Evolutionary conservation across 2,797 vertebrate species (phyloP).

Genomic region (Apogon hyalosoma): DNA sequence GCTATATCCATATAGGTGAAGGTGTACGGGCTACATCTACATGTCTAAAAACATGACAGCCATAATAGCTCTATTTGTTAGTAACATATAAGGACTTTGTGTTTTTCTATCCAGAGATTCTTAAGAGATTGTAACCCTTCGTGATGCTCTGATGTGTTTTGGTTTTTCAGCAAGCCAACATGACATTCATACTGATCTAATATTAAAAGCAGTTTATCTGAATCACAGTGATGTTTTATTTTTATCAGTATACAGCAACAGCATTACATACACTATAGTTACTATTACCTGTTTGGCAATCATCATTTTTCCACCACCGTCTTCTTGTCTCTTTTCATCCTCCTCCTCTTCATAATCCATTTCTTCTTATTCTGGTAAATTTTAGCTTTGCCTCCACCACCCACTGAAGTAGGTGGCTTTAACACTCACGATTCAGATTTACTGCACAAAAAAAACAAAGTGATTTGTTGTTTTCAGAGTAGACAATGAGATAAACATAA

Average conservation of each 20-base stretch:
- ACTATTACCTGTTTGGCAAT: neutral
- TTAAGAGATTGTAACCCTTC: neutral
- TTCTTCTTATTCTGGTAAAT: conserved; percentile 32
- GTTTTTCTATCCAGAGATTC: neutral
- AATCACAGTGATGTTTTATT: neutral
- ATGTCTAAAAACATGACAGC: too few species aligned
- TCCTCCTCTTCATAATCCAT: conserved; percentile 26
- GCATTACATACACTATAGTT: neutral
- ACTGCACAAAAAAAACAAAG: conserved; percentile 17
- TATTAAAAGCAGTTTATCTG: neutral
- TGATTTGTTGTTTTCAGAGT: neutral
- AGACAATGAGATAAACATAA: conserved; percentile 11
- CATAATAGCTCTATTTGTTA: too few species aligned
- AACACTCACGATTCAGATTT: conserved; percentile 20
- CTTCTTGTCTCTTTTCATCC: conserved; percentile 11
- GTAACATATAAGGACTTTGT: too few species aligned
- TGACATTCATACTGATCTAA: neutral
- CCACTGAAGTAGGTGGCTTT: conserved; percentile 32
- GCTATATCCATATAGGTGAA: too few species aligned
- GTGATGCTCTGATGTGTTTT: neutral
- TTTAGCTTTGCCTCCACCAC: conserved; percentile 38
- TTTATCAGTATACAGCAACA: neutral
- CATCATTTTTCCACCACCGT: conserved; percentile 7
- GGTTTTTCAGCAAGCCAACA: neutral
- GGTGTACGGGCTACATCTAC: too few species aligned